A percentile compares a stretch with the other conserved stretches of the same genome.
phyloP scores from a whole-genome alignment of 2,113 vertebrate genomes.

The Oryzias melastigma region DNA sequence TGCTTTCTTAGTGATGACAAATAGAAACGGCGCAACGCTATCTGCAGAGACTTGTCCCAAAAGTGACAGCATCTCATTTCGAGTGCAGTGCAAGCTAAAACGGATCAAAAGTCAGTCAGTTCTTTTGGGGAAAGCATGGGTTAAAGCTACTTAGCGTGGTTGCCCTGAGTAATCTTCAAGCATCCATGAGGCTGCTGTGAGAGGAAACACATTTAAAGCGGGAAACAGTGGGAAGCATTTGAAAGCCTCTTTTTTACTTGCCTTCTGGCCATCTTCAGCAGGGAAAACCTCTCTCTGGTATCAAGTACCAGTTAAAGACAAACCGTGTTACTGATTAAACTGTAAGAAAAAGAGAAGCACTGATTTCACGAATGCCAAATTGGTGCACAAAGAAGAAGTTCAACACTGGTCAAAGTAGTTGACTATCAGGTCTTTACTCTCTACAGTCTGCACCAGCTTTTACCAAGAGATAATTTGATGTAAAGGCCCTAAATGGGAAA shows the following conservation, averaged over 20 bases:
- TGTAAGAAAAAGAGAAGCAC: neutral
- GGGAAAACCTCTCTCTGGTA: neutral
- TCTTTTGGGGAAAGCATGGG: constrained; percentile 2
- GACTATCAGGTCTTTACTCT: constrained; percentile 10
- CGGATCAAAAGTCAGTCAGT: constrained; percentile 2
- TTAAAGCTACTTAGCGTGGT: constrained; percentile 10
- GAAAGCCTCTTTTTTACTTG: neutral
- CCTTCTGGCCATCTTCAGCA: neutral
- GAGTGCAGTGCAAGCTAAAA: constrained; percentile 3
- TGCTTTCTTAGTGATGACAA: constrained; percentile 25
- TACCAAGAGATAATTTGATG: constrained; percentile 26
- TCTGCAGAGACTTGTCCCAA: constrained; percentile 51
- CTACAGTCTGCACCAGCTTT: constrained; percentile 15
- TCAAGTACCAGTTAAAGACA: neutral
- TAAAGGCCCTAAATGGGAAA: constrained; percentile 30
- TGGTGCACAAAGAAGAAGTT: constrained; percentile 21
- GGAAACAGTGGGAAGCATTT: neutral
- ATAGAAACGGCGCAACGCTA: constrained; percentile 20
- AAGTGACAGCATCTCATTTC: constrained; percentile 6
- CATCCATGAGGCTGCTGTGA: constrained; percentile 16
- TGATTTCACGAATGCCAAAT: constrained; percentile 7
- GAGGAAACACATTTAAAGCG: constrained; percentile 12
- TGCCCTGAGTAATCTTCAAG: constrained; percentile 30
- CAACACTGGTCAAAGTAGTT: constrained; percentile 5
- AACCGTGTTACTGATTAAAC: constrained; percentile 1